These are phyloP conservation scores for Axea sp. DNA, from an alignment of 2,888 invertebrate genomes.

Conservation along the genomic window DNA sequence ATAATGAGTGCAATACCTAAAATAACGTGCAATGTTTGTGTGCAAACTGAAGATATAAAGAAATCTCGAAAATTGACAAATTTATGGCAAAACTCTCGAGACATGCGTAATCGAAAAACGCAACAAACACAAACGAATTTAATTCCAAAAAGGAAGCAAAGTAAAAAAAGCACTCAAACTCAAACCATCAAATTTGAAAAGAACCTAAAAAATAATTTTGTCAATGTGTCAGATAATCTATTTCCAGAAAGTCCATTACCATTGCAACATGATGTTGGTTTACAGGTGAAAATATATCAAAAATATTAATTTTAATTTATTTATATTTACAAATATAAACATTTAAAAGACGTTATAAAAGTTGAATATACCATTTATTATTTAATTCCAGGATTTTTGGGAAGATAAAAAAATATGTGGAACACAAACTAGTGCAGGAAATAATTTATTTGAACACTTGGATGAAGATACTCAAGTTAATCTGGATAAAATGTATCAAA, in stretches of 20 bases:
- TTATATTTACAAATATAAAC: no score
- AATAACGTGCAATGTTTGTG: constrained; percentile 68
- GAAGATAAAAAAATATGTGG: constrained; percentile 76
- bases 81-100: constrained; percentile 12
- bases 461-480: constrained; percentile 73
- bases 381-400: constrained; percentile 73
- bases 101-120: constrained; percentile 66
- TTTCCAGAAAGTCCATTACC: constrained; percentile 74
- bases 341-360: no score
- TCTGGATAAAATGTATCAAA: constrained; percentile 69
- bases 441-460: constrained; percentile 72
- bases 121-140: constrained; percentile 75
- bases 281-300: constrained; percentile 44
- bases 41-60: constrained; percentile 74
- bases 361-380: no score
- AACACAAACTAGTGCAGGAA: constrained; percentile 77
- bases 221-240: constrained; percentile 66
- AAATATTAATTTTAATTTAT: constrained; percentile 1
- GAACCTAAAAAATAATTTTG: constrained; percentile 59
- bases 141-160: constrained; percentile 66
- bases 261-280: constrained; percentile 72
- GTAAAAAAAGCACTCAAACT: constrained; percentile 72
- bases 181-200: constrained; percentile 68
- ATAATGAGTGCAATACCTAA: constrained; percentile 53
- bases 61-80: constrained; percentile 23